Conservation (phyloP, 2,888 invertebrate species). For the Cetonia aurata region DNA sequence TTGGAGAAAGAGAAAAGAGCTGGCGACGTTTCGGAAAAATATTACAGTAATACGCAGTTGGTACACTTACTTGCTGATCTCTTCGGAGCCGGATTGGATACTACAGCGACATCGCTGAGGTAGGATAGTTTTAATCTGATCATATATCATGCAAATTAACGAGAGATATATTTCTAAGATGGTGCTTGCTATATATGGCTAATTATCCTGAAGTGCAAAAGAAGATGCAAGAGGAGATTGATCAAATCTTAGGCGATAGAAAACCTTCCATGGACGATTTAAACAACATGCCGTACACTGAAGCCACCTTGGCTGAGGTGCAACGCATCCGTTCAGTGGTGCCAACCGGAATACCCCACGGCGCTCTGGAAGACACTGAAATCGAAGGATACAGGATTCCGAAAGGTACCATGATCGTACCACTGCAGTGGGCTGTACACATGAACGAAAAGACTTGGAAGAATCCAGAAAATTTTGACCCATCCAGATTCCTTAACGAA, state of each 20-base stretch:
- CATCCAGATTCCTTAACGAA: constrained; percentile 76
- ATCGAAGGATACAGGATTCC: constrained; percentile 73
- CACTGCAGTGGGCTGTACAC: constrained; percentile 85
- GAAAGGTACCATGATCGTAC: constrained; percentile 80
- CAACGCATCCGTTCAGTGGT: constrained; percentile 85
- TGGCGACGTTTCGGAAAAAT: constrained; percentile 65
- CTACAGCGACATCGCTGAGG: constrained; percentile 82
- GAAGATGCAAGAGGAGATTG: constrained; percentile 72
- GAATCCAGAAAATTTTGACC: constrained; percentile 77
- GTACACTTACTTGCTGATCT: constrained; percentile 83
- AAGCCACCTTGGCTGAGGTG: constrained; percentile 83
- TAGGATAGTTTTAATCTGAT: constrained; percentile 45
- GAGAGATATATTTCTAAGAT: constrained; percentile 66
- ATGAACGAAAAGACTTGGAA: constrained; percentile 78
- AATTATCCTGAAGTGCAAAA: constrained; percentile 74
- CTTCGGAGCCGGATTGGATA: constrained; percentile 89
- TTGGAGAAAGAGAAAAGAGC: constrained; percentile 70
- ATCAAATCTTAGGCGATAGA: constrained; percentile 56
- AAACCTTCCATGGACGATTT: constrained; percentile 71
- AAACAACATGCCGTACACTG: constrained; percentile 68
- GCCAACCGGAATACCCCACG: constrained; percentile 89
- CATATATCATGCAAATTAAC: too few species aligned
- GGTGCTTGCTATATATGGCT: constrained; percentile 86
- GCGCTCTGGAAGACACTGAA: constrained; percentile 70
- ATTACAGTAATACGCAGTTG: constrained; percentile 77